A percentile compares a stretch with the other conserved stretches of the same genome.
These are phyloP conservation scores for Melanostoma scalare DNA, from an alignment of 2,888 invertebrate species.

Conservation along the genomic window DNA sequence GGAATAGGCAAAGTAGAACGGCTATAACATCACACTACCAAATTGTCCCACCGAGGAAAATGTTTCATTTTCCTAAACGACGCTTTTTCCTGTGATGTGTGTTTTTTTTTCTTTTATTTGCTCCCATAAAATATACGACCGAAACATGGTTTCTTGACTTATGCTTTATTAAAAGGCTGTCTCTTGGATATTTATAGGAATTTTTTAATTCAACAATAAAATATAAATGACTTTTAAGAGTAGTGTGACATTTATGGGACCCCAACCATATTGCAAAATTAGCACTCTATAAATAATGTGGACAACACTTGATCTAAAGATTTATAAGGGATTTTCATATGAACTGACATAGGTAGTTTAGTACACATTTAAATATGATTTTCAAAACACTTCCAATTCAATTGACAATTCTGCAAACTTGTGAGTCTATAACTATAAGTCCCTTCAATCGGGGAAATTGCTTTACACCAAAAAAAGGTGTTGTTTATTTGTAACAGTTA, in stretches of 20 bases:
- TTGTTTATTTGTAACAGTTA: conserved; percentile 4
- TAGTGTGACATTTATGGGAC: conserved; percentile 15
- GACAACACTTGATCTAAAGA: too few relatives aligned
- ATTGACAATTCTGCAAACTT: neutral
- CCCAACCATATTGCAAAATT: conserved; percentile 27
- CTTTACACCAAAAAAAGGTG: conserved; percentile 9
- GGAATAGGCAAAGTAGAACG: too few relatives aligned
- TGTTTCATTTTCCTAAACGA: neutral
- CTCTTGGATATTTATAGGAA: conserved; percentile 33
- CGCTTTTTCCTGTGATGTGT: conserved; percentile 20
- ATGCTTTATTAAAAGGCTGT: conserved; percentile 38
- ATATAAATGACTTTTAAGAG: conserved; percentile 29
- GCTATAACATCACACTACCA: too few relatives aligned
- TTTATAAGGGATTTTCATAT: too few relatives aligned
- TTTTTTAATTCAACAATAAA: conserved; percentile 28
- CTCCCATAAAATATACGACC: conserved; percentile 16
- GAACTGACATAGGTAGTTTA: too few relatives aligned
- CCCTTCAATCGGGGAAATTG: conserved; percentile 34
- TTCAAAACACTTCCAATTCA: too few relatives aligned
- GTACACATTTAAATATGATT: too few relatives aligned
- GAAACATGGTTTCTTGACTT: conserved; percentile 28
- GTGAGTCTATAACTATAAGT: neutral
- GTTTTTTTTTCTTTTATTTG: conserved; percentile 20
- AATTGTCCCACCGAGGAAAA: neutral
- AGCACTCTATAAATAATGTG: conserved; percentile 37